Evolutionary conservation across 1,140 invertebrate species (phyloP).

Genomic region (Ephestia elutella): DNA sequence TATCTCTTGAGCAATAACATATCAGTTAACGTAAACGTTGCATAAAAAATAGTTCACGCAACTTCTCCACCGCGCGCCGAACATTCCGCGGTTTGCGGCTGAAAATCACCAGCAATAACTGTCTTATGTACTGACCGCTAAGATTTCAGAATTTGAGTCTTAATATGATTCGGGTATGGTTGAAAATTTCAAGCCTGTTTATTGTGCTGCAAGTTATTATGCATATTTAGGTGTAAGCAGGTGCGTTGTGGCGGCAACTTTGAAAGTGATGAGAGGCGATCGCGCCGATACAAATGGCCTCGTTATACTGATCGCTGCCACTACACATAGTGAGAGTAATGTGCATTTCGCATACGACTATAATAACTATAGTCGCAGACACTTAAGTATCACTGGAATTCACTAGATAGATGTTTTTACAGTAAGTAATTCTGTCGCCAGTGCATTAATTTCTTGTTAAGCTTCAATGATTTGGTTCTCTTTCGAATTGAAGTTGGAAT

Average conservation of each 20-base stretch:
- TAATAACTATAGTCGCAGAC: background rate
- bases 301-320: constrained; percentile 29
- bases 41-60: constrained; percentile 28
- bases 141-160: background rate
- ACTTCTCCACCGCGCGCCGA: constrained; percentile 26
- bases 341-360: constrained; percentile 7
- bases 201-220: constrained; percentile 28
- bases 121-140: constrained; percentile 8
- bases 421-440: background rate
- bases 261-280: constrained; percentile 38
- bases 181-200: background rate
- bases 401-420: background rate
- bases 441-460: too few relatives aligned
- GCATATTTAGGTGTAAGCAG: constrained; percentile 46
- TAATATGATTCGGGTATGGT: background rate
- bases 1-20: background rate
- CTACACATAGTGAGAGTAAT: constrained; percentile 14
- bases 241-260: constrained; percentile 41
- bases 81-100: constrained; percentile 53
- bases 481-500: too few relatives aligned
- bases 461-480: too few relatives aligned
- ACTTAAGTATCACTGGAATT: background rate
- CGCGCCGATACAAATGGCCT: constrained; percentile 53
- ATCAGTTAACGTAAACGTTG: constrained; percentile 15
- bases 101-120: constrained; percentile 24